Evolutionary conservation across 2,797 vertebrate genomes (phyloP), one percentile per base, ranked within the genome.

Genomic region (Ficedula albicollis): DNA sequence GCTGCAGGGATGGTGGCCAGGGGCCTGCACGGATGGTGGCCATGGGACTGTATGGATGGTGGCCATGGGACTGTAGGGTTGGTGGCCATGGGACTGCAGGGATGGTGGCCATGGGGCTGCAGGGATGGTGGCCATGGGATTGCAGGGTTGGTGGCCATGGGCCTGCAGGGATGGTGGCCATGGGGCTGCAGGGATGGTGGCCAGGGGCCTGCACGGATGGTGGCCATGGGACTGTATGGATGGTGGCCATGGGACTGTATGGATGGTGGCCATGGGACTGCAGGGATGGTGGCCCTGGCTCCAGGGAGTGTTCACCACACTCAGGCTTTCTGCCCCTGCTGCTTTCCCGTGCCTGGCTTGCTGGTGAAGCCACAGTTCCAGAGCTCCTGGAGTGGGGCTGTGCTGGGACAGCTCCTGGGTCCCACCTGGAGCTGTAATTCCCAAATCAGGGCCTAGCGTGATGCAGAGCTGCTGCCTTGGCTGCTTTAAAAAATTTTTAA

Each of bases 371-470:
- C 46, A 5, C 3, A 2, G 43, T 3, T 58, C 20, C 4, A 7
- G 55, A 87, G 75, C 66, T 81, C 43, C 43, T 39, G 54, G 2
- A 6, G 68, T 0, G n/a, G 41, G n/a, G 12, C n/a, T 7, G 34
- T 32, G 15, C 13, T 56, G 67, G 64, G 74, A 5, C 2, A 68
- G 49, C 68, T 66, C 32, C 78, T 4, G 6, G 34, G 4, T 52
- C 60, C 69, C 44, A 21, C 49, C 44, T 23, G 13, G 56, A 70
- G 70, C 74, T 63, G 48, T 26, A 54, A 1, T 12, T 52, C 52
- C 78, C 69, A 32, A 26, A 27, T 1, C 29, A 36, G 62, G n/a
- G 3, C 46, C 52, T 5, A 11, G 11, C 0, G 0, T 15, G 34
- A 25, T 34, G 80, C 32, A 19, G 84, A 63, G 67, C 64, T 30